Percentiles rank a stretch among this genome's conserved stretches.
These are phyloP conservation scores for Oreochromis grahami DNA, from an alignment of 2,797 vertebrate species.

Conservation along the genomic window DNA sequence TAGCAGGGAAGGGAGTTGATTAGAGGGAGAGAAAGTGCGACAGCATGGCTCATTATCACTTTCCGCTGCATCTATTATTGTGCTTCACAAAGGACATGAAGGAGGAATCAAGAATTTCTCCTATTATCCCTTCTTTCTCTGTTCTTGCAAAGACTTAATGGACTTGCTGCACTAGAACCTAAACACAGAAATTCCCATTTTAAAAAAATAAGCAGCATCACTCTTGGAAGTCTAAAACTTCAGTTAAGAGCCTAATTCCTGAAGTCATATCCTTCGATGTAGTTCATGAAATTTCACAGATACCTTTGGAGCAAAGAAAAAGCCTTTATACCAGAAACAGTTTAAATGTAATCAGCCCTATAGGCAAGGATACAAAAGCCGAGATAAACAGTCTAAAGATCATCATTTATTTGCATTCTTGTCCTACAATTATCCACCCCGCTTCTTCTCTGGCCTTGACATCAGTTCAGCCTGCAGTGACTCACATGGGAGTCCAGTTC, in stretches of 20 bases:
- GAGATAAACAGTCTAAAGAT: constrained; percentile 8
- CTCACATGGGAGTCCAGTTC: constrained; percentile 30
- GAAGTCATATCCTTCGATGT: neutral
- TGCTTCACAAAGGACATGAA: neutral
- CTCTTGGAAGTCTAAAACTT: neutral
- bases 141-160: neutral
- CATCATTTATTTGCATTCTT: constrained; percentile 32
- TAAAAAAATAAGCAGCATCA: neutral
- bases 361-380: neutral
- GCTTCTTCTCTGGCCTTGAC: neutral
- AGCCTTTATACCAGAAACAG: neutral
- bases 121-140: neutral
- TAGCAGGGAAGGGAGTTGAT: neutral
- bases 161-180: neutral
- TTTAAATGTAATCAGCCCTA: neutral
- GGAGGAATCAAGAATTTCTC: neutral
- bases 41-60: neutral
- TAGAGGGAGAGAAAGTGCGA: neutral
- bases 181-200: neutral
- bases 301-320: neutral
- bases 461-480: neutral
- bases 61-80: neutral
- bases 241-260: neutral
- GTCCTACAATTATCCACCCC: neutral
- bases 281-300: neutral